These are phyloP conservation scores for Gorsachius goisagi DNA, from an alignment of 2,113 vertebrate genomes.

Conservation along the genomic window DNA sequence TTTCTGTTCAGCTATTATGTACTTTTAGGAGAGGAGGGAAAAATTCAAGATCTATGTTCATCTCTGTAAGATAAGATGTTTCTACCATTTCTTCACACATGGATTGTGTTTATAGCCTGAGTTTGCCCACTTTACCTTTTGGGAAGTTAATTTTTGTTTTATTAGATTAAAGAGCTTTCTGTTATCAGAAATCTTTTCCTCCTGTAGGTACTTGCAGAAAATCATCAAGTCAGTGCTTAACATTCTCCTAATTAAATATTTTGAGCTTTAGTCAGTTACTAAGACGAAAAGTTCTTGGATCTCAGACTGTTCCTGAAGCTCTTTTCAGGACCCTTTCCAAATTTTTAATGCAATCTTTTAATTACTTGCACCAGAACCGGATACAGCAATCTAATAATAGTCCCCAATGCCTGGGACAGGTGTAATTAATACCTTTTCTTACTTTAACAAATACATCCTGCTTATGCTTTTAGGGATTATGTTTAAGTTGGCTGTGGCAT, in stretches of 20 bases:
- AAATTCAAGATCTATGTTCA: background rate
- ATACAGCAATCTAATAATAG: constrained; percentile 2
- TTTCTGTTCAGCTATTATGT: background rate
- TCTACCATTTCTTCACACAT: background rate
- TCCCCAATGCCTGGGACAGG: constrained; percentile 23
- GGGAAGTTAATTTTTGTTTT: background rate
- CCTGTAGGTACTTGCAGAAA: background rate
- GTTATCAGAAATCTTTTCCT: background rate
- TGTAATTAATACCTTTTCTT: constrained; percentile 35
- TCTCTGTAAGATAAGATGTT: background rate
- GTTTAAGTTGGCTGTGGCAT: constrained; percentile 23
- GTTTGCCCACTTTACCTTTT: background rate
- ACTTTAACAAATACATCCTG: background rate
- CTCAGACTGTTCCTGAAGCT: background rate
- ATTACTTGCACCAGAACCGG: background rate
- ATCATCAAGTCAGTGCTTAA: background rate
- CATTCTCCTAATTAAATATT: background rate
- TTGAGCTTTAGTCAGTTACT: background rate
- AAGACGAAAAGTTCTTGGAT: background rate
- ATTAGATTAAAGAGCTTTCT: background rate
- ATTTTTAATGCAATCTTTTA: background rate
- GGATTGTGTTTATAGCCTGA: background rate
- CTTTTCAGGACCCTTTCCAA: background rate
- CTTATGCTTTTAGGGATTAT: constrained; percentile 32
- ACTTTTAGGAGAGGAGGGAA: background rate